phyloP scores from a whole-genome alignment of 2,113 vertebrate genomes.

The Tetraodon nigroviridis region DNA sequence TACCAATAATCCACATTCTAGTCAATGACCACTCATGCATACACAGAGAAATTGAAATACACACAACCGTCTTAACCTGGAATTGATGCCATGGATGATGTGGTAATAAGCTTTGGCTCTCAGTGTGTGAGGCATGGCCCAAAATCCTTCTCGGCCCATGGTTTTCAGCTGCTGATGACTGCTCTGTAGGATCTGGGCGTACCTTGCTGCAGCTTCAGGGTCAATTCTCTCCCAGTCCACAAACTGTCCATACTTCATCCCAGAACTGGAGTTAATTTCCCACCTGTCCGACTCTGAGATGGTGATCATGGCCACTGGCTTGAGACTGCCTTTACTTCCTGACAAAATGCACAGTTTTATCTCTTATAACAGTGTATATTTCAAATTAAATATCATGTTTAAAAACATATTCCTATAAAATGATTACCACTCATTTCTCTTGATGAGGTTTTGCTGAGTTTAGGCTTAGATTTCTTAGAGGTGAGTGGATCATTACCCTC shows the following conservation, averaged over 20 bases:
- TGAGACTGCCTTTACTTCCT: constrained; percentile 62
- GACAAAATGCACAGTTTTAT: neutral
- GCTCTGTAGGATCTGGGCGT: constrained; percentile 62
- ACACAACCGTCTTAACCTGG: constrained; percentile 38
- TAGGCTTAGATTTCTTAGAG: constrained; percentile 50
- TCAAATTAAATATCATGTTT: neutral
- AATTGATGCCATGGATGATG: constrained; percentile 76
- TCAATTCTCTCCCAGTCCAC: constrained; percentile 84
- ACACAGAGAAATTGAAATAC: neutral
- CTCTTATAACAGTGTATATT: neutral
- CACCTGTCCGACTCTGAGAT: constrained; percentile 74
- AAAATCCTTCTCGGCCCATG: constrained; percentile 79
- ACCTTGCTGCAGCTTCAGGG: constrained; percentile 48
- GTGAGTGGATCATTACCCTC: neutral
- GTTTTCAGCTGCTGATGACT: constrained; percentile 73
- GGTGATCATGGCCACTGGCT: constrained; percentile 71
- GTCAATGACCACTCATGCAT: neutral
- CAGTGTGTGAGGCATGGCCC: constrained; percentile 71
- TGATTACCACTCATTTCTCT: constrained; percentile 60
- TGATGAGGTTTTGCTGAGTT: constrained; percentile 41
- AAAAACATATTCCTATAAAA: neutral
- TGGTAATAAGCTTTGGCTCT: constrained; percentile 80
- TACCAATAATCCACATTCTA: constrained; percentile 10
- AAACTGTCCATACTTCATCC: constrained; percentile 75
- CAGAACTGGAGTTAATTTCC: constrained; percentile 70